phyloP scores from a whole-genome alignment of 1,140 invertebrate genomes.

The Heliconius hewitsoni region DNA sequence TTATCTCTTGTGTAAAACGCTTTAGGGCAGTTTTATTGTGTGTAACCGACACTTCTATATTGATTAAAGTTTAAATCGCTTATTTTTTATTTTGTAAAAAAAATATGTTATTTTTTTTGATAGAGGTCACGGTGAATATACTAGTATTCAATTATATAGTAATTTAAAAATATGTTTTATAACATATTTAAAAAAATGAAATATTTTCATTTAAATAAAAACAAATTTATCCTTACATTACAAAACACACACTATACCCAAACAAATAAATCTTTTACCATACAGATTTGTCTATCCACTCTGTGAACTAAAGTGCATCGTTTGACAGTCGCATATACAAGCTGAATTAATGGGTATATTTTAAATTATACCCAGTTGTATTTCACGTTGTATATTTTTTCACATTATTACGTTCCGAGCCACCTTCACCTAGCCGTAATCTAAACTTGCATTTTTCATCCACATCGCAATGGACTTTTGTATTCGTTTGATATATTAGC shows the following conservation, averaged over 20 bases:
- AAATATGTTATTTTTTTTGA: background rate
- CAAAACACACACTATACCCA: background rate
- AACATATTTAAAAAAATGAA: too few relatives aligned
- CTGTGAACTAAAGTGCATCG: slow-evolving; percentile 29
- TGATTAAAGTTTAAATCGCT: background rate
- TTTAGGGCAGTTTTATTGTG: background rate
- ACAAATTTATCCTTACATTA: background rate
- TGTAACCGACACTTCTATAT: background rate
- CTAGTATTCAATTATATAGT: too few relatives aligned
- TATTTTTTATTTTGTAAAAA: background rate
- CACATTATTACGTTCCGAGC: slow-evolving; percentile 46
- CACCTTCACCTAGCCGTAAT: slow-evolving; percentile 53
- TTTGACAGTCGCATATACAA: slow-evolving; percentile 61
- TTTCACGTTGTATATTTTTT: slow-evolving; percentile 59
- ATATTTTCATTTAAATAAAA: background rate
- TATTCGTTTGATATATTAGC: slow-evolving; percentile 43
- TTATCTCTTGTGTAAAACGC: background rate
- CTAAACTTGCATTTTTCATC: slow-evolving; percentile 67
- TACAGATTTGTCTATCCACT: slow-evolving; percentile 9
- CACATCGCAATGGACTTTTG: slow-evolving; percentile 44
- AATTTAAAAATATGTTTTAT: too few relatives aligned
- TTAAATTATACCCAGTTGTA: slow-evolving; percentile 65
- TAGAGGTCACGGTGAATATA: background rate
- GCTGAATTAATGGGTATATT: slow-evolving; percentile 76
- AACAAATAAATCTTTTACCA: background rate